Conservation (phyloP, 2,888 invertebrate species). For the Ctena decussata region DNA sequence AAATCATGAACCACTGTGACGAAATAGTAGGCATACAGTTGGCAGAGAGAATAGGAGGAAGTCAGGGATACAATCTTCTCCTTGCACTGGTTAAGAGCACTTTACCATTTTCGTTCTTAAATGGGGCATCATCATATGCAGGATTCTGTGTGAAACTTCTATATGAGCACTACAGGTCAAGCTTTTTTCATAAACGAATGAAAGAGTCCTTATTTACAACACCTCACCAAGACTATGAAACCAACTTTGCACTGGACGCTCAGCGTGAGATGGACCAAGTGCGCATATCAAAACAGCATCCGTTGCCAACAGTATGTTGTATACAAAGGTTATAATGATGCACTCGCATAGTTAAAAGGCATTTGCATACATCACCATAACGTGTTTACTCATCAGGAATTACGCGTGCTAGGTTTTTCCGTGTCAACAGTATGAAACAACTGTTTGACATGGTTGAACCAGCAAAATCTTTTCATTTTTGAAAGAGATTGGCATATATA, state of each 20-base stretch:
- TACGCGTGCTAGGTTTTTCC: too few relatives aligned
- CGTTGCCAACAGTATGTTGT: too few relatives aligned
- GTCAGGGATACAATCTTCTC: conserved; percentile 27
- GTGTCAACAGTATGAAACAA: too few relatives aligned
- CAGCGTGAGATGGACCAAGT: conserved; percentile 60
- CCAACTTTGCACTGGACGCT: conserved; percentile 53
- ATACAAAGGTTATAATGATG: too few relatives aligned
- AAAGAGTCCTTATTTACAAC: conserved; percentile 50
- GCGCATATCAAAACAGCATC: too few relatives aligned
- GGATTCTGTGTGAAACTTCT: conserved; percentile 42
- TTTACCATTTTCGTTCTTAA: conserved; percentile 60
- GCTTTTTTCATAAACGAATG: conserved; percentile 40
- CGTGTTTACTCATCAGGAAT: too few relatives aligned
- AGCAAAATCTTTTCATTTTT: too few relatives aligned
- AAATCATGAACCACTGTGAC: conserved; percentile 48
- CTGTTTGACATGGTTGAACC: too few relatives aligned
- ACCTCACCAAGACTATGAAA: conserved; percentile 38
- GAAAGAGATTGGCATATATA: too few relatives aligned
- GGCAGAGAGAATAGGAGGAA: conserved; percentile 49
- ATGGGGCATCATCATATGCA: conserved; percentile 60
- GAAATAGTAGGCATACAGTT: conserved; percentile 43
- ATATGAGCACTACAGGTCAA: conserved; percentile 33
- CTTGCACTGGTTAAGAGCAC: conserved; percentile 42
- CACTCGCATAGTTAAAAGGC: too few relatives aligned
- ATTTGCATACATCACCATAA: too few relatives aligned